Evolutionary conservation across 1,140 invertebrate genomes (phyloP), one percentile per base, ranked within the genome.

Genomic region (Aradophagus sp.): DNA sequence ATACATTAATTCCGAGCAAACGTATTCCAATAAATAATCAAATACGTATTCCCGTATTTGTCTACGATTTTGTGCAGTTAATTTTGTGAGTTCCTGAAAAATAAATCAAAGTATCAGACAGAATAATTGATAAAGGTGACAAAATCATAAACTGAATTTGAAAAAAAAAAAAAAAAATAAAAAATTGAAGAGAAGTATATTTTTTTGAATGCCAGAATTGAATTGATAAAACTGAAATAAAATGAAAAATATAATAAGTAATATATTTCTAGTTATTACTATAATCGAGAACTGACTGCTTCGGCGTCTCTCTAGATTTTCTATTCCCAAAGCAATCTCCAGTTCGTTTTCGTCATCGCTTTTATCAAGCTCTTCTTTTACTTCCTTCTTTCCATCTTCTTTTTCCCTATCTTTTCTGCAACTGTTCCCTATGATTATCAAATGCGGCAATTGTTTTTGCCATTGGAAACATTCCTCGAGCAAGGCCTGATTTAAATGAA

Each of bases 381-480:
- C 19, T 29, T 58, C 34, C 14, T 27, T 13, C n/a, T 45, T 39
- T 20, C 42, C 1, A 13, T 59, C 11, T 17, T n/a, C 19, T 29
- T 58, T 31, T 14, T 27, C 15, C n/a, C 42, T 39, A 15, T 48
- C 1, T 14, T 59, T 8, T 17, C 35, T 23, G 16, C 10, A 52
- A 67, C 50, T 74, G 39, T 69, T 77, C 0, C 82, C 83, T 31
- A 82, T 8, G 27, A 84, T 23, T 61, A 82, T 76, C 11, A 84
- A 68, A 47, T 84, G 81, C 0, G 77, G 73, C 26, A 85, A 65
- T 32, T 84, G 83, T 5, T 42, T 77, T 20, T 72, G 76, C 84
- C 84, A 85, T 45, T 85, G 84, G 38, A 67, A 14, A 47, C 83
- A 85, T 50, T 86, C 84, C 4, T 83, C 78, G 7, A 67, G 61